Evolutionary conservation across 2,113 vertebrate genomes (phyloP), one percentile per base, ranked within the genome.

Genomic region (Neolamprologus caudopunctatus): DNA sequence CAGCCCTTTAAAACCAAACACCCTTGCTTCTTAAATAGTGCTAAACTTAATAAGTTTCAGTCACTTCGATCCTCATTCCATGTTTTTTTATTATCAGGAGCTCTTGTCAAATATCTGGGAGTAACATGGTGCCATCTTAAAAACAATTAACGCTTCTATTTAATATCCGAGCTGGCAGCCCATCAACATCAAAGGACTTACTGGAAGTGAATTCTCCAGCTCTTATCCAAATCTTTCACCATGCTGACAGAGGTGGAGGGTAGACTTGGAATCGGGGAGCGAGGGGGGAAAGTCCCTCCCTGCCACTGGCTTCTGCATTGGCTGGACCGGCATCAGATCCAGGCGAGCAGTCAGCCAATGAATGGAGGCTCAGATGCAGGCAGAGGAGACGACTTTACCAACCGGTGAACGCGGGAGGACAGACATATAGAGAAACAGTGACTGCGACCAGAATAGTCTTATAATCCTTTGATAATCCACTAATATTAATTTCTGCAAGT

Each of bases 191-290:
- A 93, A 86, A 88, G n/a, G 28, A 26, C n/a, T 94, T 87, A 91
- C 85, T 92, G 90, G 93, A 92, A 92, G 83, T 28, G 81, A 85
- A 87, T 88, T 94, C 92, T 91, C 85, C 92, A 93, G 85, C 86
- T 92, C 24, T 82, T 90, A 84, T 94, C 88, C 88, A 93, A 93
- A 95, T 91, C 63, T 93, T 93, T 93, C 93, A 95, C 93, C 92
- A 82, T 80, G 82, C 91, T 92, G 94, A 79, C 86, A 93, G 91
- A 91, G 90, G 89, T 80, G 90, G 91, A 82, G 89, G 57, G 61
- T 61, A 9, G 40, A 87, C 66, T 17, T 31, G 24, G 87, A 50
- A 11, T 50, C 19, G 4, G 14, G 31, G 28, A 13, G 53, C 12
- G 9, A 28, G 80, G 26, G 71, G 85, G 86, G 89, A 40, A 71